These are phyloP conservation scores for Cephus nigrinus DNA, from an alignment of 2,888 invertebrate species.

Conservation along the genomic window DNA sequence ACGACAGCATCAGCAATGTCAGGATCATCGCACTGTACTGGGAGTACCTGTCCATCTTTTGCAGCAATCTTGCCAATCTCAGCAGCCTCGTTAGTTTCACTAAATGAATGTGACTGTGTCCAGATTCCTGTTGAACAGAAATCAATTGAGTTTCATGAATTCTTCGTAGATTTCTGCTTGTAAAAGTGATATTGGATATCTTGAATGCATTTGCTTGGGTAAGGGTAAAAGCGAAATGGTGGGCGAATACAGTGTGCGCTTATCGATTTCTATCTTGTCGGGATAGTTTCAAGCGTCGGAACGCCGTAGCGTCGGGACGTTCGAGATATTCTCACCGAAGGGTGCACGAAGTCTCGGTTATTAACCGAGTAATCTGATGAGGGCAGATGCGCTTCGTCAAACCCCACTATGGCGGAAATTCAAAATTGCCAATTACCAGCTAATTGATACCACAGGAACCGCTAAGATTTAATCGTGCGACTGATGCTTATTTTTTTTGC, in stretches of 20 bases:
- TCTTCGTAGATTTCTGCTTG: background rate
- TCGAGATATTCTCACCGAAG: background rate
- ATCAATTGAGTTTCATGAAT: background rate
- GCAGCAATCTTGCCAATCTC: conserved; percentile 87
- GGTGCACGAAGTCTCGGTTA: background rate
- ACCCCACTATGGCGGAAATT: background rate
- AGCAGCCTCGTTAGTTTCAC: conserved; percentile 92
- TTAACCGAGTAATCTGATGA: conserved; percentile 7
- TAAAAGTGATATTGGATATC: conserved; percentile 4
- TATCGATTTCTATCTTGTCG: background rate
- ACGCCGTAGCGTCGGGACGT: conserved; percentile 2
- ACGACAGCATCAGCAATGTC: conserved; percentile 92
- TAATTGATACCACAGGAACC: background rate
- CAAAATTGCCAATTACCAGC: conserved; percentile 3
- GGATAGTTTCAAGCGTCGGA: background rate
- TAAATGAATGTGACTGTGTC: conserved; percentile 85
- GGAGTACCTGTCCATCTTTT: conserved; percentile 97
- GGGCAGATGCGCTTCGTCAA: background rate
- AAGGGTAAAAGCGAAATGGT: background rate
- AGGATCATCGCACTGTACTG: conserved; percentile 96
- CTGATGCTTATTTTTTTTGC: background rate
- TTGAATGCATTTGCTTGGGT: background rate
- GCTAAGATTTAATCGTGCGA: background rate
- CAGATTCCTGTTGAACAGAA: conserved; percentile 71
- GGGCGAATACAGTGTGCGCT: background rate